Evolutionary conservation across 2,888 invertebrate species (phyloP).

Genomic region (Conomelus anceps): DNA sequence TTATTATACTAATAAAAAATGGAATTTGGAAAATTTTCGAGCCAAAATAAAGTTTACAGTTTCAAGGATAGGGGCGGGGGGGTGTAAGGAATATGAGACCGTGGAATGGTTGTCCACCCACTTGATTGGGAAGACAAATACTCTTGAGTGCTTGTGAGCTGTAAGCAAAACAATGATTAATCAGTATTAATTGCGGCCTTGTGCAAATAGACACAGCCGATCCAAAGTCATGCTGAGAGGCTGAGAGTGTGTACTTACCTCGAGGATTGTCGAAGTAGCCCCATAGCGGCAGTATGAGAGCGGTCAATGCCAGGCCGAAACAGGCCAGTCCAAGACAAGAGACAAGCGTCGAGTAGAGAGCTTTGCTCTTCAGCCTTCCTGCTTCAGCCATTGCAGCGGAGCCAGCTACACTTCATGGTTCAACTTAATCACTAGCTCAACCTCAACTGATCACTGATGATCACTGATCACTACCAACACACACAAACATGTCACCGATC

Average conservation of each 20-base stretch:
- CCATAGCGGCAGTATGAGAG: conserved; percentile 78
- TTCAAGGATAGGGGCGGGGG: too few relatives aligned
- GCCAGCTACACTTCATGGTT: neutral
- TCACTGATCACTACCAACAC: neutral
- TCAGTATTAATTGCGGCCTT: neutral
- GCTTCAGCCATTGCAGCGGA: conserved; percentile 3
- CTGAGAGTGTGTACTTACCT: conserved; percentile 46
- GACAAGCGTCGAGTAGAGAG: conserved; percentile 59
- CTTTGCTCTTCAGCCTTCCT: conserved; percentile 43
- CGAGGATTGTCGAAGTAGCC: conserved; percentile 71
- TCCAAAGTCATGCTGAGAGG: neutral
- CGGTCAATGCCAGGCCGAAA: conserved; percentile 72
- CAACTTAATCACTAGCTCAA: too few relatives aligned
- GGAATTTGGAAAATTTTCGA: too few relatives aligned
- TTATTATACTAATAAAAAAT: too few relatives aligned
- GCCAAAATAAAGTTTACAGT: too few relatives aligned
- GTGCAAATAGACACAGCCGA: neutral
- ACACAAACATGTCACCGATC: neutral
- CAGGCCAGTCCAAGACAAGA: conserved; percentile 67
- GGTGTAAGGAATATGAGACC: neutral
- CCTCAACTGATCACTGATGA: neutral
- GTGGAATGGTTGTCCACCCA: neutral
- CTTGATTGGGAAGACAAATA: neutral
- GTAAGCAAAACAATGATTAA: neutral
- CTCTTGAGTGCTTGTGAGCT: neutral